Percentiles rank a stretch among this genome's conserved stretches.
phyloP scores from a whole-genome alignment of 1,140 invertebrate genomes.

The Drosophila dunni region DNA sequence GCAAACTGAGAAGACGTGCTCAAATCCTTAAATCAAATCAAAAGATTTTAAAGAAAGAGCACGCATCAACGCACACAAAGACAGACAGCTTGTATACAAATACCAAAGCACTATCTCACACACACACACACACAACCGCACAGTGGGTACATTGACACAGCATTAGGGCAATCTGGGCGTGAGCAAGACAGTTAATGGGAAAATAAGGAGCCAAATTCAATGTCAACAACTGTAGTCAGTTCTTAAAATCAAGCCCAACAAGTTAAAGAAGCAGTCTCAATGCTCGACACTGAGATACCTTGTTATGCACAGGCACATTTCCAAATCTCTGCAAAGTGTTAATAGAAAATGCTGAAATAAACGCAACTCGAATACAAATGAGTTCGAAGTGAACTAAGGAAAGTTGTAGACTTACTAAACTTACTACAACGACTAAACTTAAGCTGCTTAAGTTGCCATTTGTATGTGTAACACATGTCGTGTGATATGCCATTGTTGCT shows the following conservation, averaged over 20 bases:
- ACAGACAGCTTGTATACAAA: slow-evolving; percentile 32
- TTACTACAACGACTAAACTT: too few relatives aligned
- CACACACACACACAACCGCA: slow-evolving; percentile 15
- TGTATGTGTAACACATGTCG: background rate
- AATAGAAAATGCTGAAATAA: too few relatives aligned
- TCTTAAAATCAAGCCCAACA: slow-evolving; percentile 53
- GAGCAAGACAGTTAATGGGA: slow-evolving; percentile 2
- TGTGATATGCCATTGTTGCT: background rate
- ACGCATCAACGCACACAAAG: slow-evolving; percentile 55
- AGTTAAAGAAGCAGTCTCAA: slow-evolving; percentile 1
- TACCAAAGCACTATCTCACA: background rate
- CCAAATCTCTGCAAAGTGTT: too few relatives aligned
- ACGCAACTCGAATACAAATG: too few relatives aligned
- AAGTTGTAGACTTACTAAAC: too few relatives aligned
- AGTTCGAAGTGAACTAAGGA: too few relatives aligned
- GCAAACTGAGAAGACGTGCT: slow-evolving; percentile 59
- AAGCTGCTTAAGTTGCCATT: too few relatives aligned
- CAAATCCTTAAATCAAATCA: slow-evolving; percentile 77
- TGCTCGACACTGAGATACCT: background rate
- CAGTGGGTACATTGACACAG: slow-evolving; percentile 40
- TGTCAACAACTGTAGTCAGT: slow-evolving; percentile 78
- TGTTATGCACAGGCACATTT: background rate
- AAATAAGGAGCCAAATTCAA: slow-evolving; percentile 60
- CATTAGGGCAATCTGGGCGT: background rate
- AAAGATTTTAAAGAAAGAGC: slow-evolving; percentile 71